Conservation (phyloP, 2,888 invertebrate species). For the Dryobotodes eremita region DNA sequence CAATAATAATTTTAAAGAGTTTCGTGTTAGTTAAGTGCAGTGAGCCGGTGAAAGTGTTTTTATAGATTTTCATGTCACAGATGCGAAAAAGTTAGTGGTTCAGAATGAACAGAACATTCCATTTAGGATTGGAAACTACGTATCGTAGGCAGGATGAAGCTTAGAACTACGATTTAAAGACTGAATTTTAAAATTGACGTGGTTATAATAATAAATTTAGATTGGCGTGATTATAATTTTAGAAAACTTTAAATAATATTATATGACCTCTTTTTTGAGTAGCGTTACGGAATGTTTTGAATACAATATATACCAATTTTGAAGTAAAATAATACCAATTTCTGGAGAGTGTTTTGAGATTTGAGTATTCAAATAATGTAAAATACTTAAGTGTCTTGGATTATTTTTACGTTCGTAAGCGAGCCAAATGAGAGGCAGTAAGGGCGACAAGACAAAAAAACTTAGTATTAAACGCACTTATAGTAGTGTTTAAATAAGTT, state of each 20-base stretch:
- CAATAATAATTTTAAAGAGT: no score
- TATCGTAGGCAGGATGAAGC: neutral
- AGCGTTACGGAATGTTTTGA: neutral
- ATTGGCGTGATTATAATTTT: neutral
- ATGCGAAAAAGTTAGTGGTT: neutral
- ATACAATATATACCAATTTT: neutral
- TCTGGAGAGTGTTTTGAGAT: neutral
- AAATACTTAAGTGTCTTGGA: neutral
- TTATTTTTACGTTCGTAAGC: neutral
- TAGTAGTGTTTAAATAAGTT: neutral
- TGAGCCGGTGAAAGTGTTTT: constrained; percentile 2
- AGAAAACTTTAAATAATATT: neutral
- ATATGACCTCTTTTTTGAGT: neutral
- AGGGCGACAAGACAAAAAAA: neutral
- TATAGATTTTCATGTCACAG: neutral
- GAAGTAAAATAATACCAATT: no score
- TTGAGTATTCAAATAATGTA: neutral
- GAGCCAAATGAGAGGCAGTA: neutral
- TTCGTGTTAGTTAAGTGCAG: constrained; percentile 21
- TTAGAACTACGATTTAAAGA: neutral
- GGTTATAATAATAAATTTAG: neutral
- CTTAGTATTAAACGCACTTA: neutral
- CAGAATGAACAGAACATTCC: neutral
- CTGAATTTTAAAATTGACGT: neutral
- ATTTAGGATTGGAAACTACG: neutral